Percentiles rank a stretch among this genome's conserved stretches.
Conservation (phyloP, 2,797 vertebrate genomes). For the Trachurus trachurus region DNA sequence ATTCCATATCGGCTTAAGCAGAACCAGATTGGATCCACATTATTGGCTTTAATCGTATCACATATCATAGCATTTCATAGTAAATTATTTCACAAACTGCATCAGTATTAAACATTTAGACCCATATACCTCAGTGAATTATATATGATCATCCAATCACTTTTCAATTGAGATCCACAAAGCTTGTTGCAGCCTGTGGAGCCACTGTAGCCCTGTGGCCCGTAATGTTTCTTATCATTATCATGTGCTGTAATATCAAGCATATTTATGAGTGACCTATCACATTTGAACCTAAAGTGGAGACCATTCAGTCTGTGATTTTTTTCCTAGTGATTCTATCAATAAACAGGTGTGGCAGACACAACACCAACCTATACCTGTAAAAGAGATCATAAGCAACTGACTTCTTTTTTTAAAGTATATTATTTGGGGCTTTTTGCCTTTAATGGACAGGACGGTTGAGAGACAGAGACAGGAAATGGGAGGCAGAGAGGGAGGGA, state of each 20-base stretch:
- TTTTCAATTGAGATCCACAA: background rate
- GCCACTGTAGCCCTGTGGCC: slow-evolving; percentile 37
- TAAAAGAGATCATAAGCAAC: background rate
- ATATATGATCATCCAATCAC: background rate
- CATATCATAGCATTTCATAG: slow-evolving; percentile 15
- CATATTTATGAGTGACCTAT: too few species aligned
- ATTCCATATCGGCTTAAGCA: slow-evolving; percentile 23
- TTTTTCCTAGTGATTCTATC: too few species aligned
- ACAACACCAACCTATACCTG: too few species aligned
- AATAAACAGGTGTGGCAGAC: too few species aligned
- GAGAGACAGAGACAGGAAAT: too few species aligned
- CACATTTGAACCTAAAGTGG: too few species aligned
- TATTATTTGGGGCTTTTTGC: too few species aligned
- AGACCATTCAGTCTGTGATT: too few species aligned
- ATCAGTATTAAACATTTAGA: background rate
- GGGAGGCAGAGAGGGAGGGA: too few species aligned
- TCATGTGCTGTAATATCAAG: background rate
- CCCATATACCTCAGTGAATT: background rate
- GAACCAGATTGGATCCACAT: slow-evolving; percentile 23
- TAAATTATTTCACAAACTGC: slow-evolving; percentile 6
- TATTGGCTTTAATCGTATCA: slow-evolving; percentile 29
- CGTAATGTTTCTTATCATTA: slow-evolving; percentile 32
- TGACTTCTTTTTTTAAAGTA: too few species aligned
- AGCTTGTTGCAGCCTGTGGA: slow-evolving; percentile 21
- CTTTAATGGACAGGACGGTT: too few species aligned